These are phyloP conservation scores for Mythimna lalbum DNA, from an alignment of 2,888 invertebrate species.

Conservation along the genomic window DNA sequence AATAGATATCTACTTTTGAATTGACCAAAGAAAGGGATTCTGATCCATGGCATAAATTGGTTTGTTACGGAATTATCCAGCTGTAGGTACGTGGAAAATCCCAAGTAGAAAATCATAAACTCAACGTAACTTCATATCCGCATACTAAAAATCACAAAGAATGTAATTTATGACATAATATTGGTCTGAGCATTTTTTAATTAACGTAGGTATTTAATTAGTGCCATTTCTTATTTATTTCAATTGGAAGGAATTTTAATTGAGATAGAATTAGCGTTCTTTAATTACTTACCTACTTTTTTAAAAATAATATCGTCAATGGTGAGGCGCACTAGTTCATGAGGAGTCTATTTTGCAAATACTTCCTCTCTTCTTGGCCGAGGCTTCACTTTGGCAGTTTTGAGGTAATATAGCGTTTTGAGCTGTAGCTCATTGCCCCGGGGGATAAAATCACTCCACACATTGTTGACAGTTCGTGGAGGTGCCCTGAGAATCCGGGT, in stretches of 20 bases:
- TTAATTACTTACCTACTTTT: conserved; percentile 9
- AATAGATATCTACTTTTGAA: too few relatives aligned
- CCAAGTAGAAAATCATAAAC: neutral
- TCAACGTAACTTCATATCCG: neutral
- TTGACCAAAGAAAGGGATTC: neutral
- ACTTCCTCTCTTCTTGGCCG: neutral
- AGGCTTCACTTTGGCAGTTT: neutral
- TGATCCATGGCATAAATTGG: neutral
- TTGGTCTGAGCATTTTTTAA: conserved; percentile 10
- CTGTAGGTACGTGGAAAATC: neutral
- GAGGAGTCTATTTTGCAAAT: too few relatives aligned
- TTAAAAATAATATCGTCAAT: too few relatives aligned
- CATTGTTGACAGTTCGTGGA: too few relatives aligned
- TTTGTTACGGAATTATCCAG: neutral
- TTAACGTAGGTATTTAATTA: conserved; percentile 37
- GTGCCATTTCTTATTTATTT: conserved; percentile 22
- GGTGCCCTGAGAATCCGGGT: too few relatives aligned
- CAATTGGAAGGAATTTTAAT: conserved; percentile 30
- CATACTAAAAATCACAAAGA: conserved; percentile 7
- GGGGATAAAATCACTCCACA: too few relatives aligned
- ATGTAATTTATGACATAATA: conserved; percentile 32
- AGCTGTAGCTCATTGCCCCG: too few relatives aligned
- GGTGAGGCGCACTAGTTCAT: too few relatives aligned
- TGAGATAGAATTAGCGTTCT: conserved; percentile 8
- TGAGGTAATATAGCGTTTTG: too few relatives aligned